Evolutionary conservation across 2,888 invertebrate species (phyloP), one percentile per base, ranked within the genome.

Genomic region (Myathropa florea): DNA sequence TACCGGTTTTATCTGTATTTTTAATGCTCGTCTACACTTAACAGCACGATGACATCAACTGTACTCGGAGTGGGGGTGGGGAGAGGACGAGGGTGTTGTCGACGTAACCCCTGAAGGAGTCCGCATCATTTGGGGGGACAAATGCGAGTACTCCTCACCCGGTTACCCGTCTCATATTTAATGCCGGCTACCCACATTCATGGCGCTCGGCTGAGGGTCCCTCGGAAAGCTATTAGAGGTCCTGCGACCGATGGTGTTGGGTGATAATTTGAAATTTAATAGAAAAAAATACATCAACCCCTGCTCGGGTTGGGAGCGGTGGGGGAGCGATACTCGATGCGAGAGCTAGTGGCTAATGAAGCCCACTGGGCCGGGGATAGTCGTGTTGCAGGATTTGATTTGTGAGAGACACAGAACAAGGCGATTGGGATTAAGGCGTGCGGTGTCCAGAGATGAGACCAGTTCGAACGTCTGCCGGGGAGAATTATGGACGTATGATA

Each of bases 1-100:
- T 79, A 83, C 86, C 71, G 78, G 83, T 83, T 86, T 86, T 86
- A 86, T 86, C 83, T 86, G 73, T 75, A 65, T 75, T 86, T 85
- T 86, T 86, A 86, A 86, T 86, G 86, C 28, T 46, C 78, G 75
- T 78, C 83, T 86, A 75, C 77, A 79, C 83, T 83, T 78, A 78
- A 78, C 46, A 75, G 78, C 68, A 78, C 78, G 83, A 39, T 86
- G 86, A 78, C 86, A 86, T 78, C 70, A 55, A 60, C n/a, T 33
- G 46, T 46, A 18, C 18, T 7, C 9, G 7, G 46, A 6, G 46
- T n/a, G 6, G 46, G 46, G 26, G 55, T 60, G 64, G 72, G 64
- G 61, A 72, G 46, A 61, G 68, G 61, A 65, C 64, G 55, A 12
- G 71, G 60, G 83, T 63, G 57, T 28, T 60, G 46, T 70, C 53